Percentiles rank a stretch among this genome's conserved stretches.
phyloP scores from a whole-genome alignment of 1,140 invertebrate species.

The Pentalonia nigronervosa region DNA sequence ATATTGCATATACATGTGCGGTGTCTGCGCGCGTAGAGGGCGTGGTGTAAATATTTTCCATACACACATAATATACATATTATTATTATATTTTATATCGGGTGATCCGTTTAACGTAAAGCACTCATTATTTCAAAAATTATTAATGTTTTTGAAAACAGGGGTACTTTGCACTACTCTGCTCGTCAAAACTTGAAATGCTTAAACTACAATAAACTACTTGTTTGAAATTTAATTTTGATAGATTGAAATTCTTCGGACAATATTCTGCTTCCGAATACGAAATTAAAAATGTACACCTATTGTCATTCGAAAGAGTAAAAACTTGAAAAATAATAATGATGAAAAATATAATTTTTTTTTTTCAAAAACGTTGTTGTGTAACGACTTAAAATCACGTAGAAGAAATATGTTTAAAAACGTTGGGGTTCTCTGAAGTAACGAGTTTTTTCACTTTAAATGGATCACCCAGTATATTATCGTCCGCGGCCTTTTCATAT shows the following conservation, averaged over 20 bases:
- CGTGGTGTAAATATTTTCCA: conserved; percentile 40
- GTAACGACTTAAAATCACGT: neutral
- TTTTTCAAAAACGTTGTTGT: neutral
- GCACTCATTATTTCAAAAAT: neutral
- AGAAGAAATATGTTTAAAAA: neutral
- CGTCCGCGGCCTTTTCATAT: neutral
- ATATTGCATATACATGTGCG: neutral
- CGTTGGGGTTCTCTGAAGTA: neutral
- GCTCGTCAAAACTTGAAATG: neutral
- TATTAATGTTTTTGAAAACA: neutral
- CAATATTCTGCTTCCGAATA: neutral
- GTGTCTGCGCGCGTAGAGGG: neutral
- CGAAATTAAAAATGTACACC: neutral
- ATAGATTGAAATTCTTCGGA: neutral
- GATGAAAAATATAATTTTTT: neutral
- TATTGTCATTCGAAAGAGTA: neutral
- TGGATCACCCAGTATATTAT: conserved; percentile 6
- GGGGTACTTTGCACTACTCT: neutral
- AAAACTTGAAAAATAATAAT: neutral
- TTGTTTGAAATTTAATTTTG: neutral
- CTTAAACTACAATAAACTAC: neutral
- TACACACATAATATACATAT: neutral
- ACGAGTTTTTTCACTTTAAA: neutral
- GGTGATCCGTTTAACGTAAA: neutral
- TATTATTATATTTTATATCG: neutral